phyloP scores from a whole-genome alignment of 2,888 invertebrate genomes.

The Biston stratarius region DNA sequence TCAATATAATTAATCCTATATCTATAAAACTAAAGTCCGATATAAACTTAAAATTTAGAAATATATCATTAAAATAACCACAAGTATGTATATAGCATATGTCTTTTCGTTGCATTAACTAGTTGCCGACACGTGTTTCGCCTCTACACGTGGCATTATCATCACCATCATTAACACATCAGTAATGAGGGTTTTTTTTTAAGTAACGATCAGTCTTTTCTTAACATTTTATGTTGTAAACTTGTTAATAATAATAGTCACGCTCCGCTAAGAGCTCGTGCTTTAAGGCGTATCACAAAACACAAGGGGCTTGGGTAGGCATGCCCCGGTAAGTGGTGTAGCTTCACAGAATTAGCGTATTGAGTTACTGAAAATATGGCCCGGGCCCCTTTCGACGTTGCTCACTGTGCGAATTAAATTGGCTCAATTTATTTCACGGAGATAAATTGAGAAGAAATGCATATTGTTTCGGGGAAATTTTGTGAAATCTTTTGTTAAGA shows the following conservation, averaged over 20 bases:
- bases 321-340: conserved; percentile 46
- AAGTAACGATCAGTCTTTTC: too few species aligned
- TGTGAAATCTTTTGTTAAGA: neutral
- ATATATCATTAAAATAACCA: too few species aligned
- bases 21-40: too few species aligned
- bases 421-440: conserved; percentile 34
- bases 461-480: conserved; percentile 17
- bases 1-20: too few species aligned
- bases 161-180: too few species aligned
- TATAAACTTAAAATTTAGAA: too few species aligned
- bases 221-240: too few species aligned
- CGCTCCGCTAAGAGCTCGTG: conserved; percentile 30
- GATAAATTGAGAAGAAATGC: conserved; percentile 23
- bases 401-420: conserved; percentile 42
- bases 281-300: conserved; percentile 25
- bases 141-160: too few species aligned
- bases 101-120: too few species aligned
- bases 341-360: conserved; percentile 53
- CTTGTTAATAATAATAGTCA: neutral
- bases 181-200: too few species aligned
- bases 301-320: conserved; percentile 36
- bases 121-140: too few species aligned
- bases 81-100: too few species aligned
- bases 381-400: conserved; percentile 32
- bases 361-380: conserved; percentile 51